Conservation (phyloP, 2,797 vertebrate species). For the Clarias fuscus region DNA sequence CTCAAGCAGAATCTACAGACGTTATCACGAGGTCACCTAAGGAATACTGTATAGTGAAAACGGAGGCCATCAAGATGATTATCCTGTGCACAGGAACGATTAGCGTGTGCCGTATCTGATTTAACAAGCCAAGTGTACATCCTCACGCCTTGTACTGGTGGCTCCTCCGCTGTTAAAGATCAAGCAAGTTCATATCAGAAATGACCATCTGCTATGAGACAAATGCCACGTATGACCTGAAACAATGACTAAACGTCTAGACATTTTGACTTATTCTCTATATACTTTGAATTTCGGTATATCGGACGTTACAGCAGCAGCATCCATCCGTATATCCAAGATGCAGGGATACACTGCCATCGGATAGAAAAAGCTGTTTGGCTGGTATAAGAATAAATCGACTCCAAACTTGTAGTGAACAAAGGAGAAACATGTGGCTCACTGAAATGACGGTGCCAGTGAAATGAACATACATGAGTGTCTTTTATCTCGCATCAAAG, state of each 20-base stretch:
- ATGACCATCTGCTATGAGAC: slow-evolving; percentile 11
- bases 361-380: neutral
- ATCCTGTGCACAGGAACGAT: slow-evolving; percentile 19
- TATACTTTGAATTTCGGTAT: no score
- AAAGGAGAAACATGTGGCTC: slow-evolving; percentile 7
- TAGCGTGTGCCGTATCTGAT: slow-evolving; percentile 25
- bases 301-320: neutral
- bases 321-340: neutral
- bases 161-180: neutral
- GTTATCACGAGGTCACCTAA: slow-evolving; percentile 3
- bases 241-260: slow-evolving; percentile 14
- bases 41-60: neutral
- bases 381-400: neutral
- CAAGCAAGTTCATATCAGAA: neutral
- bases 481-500: slow-evolving; percentile 30
- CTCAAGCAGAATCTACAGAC: slow-evolving; percentile 9
- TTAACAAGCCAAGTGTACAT: neutral
- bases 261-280: neutral
- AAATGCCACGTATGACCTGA: neutral
- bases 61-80: neutral
- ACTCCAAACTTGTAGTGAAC: neutral
- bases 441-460: neutral
- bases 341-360: neutral
- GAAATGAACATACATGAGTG: neutral
- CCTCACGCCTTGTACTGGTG: neutral